These are phyloP conservation scores for Nemotelus nigrinus DNA, from an alignment of 2,888 invertebrate genomes.

Conservation along the genomic window DNA sequence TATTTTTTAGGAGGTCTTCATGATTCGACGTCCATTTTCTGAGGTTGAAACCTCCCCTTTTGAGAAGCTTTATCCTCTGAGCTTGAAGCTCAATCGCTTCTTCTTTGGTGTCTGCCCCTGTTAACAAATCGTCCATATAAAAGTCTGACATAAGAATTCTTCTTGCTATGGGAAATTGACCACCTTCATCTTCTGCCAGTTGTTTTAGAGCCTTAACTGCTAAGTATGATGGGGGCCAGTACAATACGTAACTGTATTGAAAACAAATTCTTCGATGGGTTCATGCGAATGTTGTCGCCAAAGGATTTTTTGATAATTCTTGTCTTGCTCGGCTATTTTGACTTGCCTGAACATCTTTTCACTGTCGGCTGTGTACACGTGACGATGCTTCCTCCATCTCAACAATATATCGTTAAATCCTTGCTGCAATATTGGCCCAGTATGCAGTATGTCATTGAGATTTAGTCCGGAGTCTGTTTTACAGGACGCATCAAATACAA, in stretches of 20 bases:
- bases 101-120: neutral
- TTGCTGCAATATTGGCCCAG: neutral
- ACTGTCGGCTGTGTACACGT: neutral
- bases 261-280: neutral
- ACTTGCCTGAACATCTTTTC: neutral
- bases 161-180: neutral
- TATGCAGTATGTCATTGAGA: neutral
- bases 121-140: neutral
- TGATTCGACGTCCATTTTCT: neutral
- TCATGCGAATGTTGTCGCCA: neutral
- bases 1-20: neutral
- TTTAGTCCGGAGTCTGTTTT: neutral
- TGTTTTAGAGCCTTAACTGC: neutral
- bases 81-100: neutral
- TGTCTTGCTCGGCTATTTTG: neutral
- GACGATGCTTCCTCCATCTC: neutral
- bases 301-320: neutral
- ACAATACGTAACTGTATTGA: neutral
- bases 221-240: neutral
- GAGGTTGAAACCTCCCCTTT: neutral
- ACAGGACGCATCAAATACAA: neutral
- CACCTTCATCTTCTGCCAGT: neutral
- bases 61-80: neutral
- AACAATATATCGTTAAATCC: neutral
- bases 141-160: neutral